A percentile compares a stretch with the other conserved stretches of the same genome.
phyloP scores from a whole-genome alignment of 2,888 invertebrate species.

The Aphelenchoides bicaudatus region DNA sequence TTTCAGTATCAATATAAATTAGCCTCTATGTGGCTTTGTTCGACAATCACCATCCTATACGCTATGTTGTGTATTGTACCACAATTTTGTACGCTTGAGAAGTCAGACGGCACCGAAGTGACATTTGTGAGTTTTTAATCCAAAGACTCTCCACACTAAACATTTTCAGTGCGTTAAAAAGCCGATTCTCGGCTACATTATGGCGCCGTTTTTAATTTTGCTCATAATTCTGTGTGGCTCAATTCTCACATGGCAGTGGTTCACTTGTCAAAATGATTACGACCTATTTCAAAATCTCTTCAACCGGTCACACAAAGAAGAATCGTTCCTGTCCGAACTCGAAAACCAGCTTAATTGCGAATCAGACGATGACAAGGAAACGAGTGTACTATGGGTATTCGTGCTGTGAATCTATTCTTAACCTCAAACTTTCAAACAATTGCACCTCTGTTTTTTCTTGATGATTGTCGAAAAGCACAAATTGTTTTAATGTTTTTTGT shows the following conservation, averaged over 20 bases:
- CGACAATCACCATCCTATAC: conserved; percentile 45
- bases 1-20: conserved; percentile 46
- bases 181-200: conserved; percentile 27
- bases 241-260: conserved; percentile 30
- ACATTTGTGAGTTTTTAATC: conserved; percentile 38
- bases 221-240: conserved; percentile 14
- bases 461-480: neutral
- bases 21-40: conserved; percentile 44
- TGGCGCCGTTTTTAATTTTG: conserved; percentile 30
- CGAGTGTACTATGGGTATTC: conserved; percentile 22
- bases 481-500: neutral
- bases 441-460: neutral
- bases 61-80: conserved; percentile 52
- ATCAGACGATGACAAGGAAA: conserved; percentile 41
- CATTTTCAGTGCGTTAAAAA: conserved; percentile 31
- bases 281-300: conserved; percentile 44
- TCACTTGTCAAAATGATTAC: conserved; percentile 31
- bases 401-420: neutral
- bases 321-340: conserved; percentile 34
- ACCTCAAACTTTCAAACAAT: neutral
- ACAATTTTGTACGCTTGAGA: conserved; percentile 55
- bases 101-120: conserved; percentile 45
- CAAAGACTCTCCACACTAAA: neutral
- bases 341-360: conserved; percentile 33
- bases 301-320: conserved; percentile 40